Conservation (phyloP, 2,113 vertebrate genomes). For the Macrotus californicus region DNA sequence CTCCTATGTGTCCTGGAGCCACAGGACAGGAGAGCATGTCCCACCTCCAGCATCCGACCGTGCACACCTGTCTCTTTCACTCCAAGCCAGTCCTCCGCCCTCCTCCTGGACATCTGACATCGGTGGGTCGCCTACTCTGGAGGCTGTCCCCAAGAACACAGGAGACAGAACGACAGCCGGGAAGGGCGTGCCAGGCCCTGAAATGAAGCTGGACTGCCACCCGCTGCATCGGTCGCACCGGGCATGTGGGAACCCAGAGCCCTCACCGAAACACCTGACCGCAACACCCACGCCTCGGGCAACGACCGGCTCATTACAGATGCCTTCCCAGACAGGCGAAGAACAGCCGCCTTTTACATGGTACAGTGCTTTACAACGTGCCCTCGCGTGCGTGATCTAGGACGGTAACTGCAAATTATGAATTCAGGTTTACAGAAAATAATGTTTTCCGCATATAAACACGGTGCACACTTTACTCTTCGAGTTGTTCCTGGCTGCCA, state of each 20-base stretch:
- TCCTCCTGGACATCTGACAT: slow-evolving; percentile 52
- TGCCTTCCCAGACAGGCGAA: neutral
- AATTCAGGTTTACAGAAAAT: neutral
- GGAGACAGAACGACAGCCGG: slow-evolving; percentile 54
- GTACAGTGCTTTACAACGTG: neutral
- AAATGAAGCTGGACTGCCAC: neutral
- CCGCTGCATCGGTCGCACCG: neutral
- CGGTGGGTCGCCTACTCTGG: slow-evolving; percentile 28
- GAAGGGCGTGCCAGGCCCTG: neutral
- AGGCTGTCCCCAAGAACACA: slow-evolving; percentile 37
- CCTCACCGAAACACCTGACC: slow-evolving; percentile 25
- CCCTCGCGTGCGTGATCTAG: neutral
- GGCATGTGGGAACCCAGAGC: slow-evolving; percentile 21
- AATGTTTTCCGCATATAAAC: neutral
- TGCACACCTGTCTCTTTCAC: neutral
- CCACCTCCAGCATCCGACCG: neutral
- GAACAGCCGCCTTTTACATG: neutral
- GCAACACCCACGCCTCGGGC: neutral
- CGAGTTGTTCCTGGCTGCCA: neutral
- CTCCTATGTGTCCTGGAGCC: neutral
- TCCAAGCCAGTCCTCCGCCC: neutral
- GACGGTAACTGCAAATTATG: neutral
- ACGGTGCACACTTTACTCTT: neutral
- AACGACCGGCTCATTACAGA: neutral
- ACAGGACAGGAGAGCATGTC: neutral